Evolutionary conservation across 2,888 invertebrate genomes (phyloP), one percentile per base, ranked within the genome.

Genomic region (Phrixothrix hirtus): DNA sequence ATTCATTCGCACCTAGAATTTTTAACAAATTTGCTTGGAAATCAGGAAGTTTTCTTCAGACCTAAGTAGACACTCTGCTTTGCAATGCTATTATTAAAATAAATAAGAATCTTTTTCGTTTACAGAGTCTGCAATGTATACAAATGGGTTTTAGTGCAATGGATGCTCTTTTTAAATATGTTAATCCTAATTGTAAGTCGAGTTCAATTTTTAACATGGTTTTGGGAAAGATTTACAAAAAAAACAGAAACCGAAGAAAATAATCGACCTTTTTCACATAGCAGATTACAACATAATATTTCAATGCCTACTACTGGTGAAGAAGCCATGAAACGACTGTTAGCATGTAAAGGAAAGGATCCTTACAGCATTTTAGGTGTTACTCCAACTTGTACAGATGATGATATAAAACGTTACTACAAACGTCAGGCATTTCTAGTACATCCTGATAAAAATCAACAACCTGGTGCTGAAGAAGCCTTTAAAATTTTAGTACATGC

Each of bases 401-500:
- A 95, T 62, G 95, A 95, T 69, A 93, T 97, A 66, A 92, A 93
- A 71, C 88, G 91, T 65, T 95, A 95, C 79, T 96, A 95, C 76
- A 89, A 94, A 68, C 84, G 90, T 65, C 95, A 95, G 75, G 95
- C 95, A 5, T 90, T 95, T 67, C 80, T 96, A 27, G 95, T 96
- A 26, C 96, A 96, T 78, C 96, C 96, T 0, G 95, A 96, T 73
- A 96, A 96, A 78, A 96, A 95, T 75, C 89, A 89, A 69, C 92
- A 93, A 73, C 91, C 94, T 2, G 95, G 95, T 17, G 95, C 95
- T 0, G 95, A 95, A 71, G 95, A 96, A 76, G 95, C 95, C 26
- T 96, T 95, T 75, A 95, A 95, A 78, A 95, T 96, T 71, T 79
- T 96, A 60, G 94, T 93, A 66, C 91, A 94, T 71, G 95, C 95